Percentiles rank a stretch among this genome's conserved stretches.
Conservation (phyloP, 2,888 invertebrate genomes). For the Pachydiplax longipennis region DNA sequence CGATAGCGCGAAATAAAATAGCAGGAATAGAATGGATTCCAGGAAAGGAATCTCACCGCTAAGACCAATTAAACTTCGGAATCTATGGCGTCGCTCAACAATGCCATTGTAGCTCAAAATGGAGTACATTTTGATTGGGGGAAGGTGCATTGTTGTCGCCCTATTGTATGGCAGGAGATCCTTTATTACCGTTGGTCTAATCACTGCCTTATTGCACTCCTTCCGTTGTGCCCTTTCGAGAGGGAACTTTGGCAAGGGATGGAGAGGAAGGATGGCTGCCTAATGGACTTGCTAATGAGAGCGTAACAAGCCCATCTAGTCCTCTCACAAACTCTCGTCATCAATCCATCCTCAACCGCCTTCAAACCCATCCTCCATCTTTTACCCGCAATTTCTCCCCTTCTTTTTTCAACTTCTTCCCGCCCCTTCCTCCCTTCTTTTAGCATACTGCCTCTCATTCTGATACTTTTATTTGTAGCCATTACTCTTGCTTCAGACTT, state of each 20-base stretch:
- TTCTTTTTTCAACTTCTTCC: not conserved
- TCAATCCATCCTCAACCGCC: slow-evolving; percentile 35
- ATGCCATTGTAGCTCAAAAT: not conserved
- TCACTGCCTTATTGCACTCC: slow-evolving; percentile 25
- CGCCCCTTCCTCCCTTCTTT: not conserved
- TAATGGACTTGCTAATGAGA: slow-evolving; percentile 45
- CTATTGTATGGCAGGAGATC: not conserved
- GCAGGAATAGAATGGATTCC: too few relatives aligned
- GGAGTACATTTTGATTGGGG: not conserved
- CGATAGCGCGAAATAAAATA: not conserved
- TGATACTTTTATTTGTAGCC: not conserved
- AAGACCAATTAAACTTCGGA: not conserved
- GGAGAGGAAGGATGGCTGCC: slow-evolving; percentile 2
- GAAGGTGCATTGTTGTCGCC: not conserved
- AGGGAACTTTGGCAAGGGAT: not conserved
- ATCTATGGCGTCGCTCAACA: not conserved
- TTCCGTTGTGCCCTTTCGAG: not conserved
- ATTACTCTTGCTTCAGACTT: not conserved
- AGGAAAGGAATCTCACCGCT: not conserved
- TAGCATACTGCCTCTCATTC: not conserved
- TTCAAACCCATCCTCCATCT: not conserved
- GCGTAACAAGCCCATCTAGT: slow-evolving; percentile 40
- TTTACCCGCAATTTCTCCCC: not conserved
- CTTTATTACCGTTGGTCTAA: not conserved
- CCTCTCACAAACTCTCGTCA: slow-evolving; percentile 34